Evolutionary conservation across 2,113 vertebrate genomes (phyloP), one percentile per base, ranked within the genome.

Genomic region (Muntiacus muntjak): DNA sequence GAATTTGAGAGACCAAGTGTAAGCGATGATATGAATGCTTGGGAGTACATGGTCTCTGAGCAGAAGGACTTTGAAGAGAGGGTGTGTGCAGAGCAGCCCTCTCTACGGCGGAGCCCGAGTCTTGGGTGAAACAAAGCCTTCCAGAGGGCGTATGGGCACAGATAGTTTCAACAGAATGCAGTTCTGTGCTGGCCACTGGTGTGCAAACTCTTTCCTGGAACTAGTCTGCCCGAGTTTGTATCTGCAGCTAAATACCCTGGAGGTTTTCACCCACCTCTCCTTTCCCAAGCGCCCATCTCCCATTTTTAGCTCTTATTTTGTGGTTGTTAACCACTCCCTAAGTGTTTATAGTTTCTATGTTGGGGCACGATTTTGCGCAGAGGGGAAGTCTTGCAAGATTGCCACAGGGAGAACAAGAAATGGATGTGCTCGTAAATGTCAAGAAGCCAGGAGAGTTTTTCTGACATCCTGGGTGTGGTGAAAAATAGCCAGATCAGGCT

Each of bases 371-470:
- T 95, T 91, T 97, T 88, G 25, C 7, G 12, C 30, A 89, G 78
- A 64, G n/a, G 36, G 55, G n/a, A 74, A 89, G 33, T 52, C 58
- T 97, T 62, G 4, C 7, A 67, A 90, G 84, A 78, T 43, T 89
- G 83, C 60, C 6, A 0, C 11, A 23, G 90, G 52, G 26, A 94
- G 8, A 64, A 19, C 1, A 12, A 67, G 47, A 21, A 82, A 96
- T 89, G 19, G 47, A 74, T 87, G 40, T 1, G 5, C 91, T 94
- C n/a, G 28, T 74, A 95, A 94, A 64, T 92, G 67, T 87, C 86
- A 83, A 55, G 95, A 96, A 94, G 89, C 26, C 60, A 43, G 76
- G 88, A 92, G 28, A 85, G 26, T n/a, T 36, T 91, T 95, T 45
- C 92, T 79, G 94, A 93, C 94, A 95, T 52, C 40, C 43, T 36